A percentile compares a stretch with the other conserved stretches of the same genome.
phyloP scores from a whole-genome alignment of 2,113 vertebrate genomes.

The Protobothrops flavoviridis region DNA sequence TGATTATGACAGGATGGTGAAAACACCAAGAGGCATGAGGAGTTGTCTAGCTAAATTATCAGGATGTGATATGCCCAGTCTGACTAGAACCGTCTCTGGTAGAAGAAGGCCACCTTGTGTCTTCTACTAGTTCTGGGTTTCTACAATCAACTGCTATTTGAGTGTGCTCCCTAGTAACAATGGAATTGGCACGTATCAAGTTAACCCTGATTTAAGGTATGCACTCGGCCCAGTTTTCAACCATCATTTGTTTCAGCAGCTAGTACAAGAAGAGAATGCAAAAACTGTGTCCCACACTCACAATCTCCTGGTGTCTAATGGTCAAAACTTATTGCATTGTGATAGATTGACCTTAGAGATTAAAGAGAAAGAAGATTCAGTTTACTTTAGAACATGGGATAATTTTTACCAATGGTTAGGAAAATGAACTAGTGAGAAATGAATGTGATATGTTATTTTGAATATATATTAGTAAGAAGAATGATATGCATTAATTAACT shows the following conservation, averaged over 20 bases:
- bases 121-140: neutral
- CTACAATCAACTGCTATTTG: neutral
- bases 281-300: neutral
- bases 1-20: neutral
- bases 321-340: neutral
- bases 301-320: neutral
- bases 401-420: no score
- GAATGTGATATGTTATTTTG: no score
- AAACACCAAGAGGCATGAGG: neutral
- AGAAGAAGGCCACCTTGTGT: neutral
- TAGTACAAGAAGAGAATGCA: neutral
- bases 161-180: fast-evolving
- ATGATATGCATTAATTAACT: no score
- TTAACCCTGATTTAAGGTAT: neutral
- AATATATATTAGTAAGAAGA: no score
- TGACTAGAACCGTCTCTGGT: neutral
- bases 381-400: no score
- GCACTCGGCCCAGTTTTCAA: neutral
- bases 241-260: neutral
- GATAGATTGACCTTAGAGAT: no score
- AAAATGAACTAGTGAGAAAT: no score
- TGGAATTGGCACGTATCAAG: neutral
- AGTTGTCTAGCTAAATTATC: neutral
- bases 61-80: neutral
- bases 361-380: no score